A percentile compares a stretch with the other conserved stretches of the same genome.
Conservation (phyloP, 2,113 vertebrate genomes). For the Hemiprocne comata region DNA sequence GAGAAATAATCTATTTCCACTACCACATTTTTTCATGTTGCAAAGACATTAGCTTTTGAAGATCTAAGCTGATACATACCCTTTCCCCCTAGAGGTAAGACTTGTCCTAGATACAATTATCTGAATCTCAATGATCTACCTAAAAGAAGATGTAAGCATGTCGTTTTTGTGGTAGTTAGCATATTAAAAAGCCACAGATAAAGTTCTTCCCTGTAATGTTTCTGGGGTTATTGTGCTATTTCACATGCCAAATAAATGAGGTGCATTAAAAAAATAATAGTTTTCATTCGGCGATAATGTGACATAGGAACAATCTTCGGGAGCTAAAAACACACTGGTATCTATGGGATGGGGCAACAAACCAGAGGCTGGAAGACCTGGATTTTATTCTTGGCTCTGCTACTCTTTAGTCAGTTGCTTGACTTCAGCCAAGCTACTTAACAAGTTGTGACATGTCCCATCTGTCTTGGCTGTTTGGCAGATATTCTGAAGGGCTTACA, state of each 20-base stretch:
- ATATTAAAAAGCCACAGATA: slow-evolving; percentile 25
- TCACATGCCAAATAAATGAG: neutral
- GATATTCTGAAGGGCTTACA: neutral
- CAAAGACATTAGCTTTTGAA: slow-evolving; percentile 3
- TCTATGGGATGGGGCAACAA: neutral
- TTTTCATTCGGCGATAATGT: neutral
- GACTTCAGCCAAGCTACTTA: neutral
- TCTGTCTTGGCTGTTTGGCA: neutral
- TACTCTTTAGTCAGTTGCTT: neutral
- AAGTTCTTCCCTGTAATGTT: neutral
- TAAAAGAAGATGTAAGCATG: slow-evolving; percentile 16
- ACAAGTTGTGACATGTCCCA: neutral
- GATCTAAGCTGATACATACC: neutral
- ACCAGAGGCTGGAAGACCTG: neutral
- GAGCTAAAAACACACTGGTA: neutral
- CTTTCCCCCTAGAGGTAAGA: neutral
- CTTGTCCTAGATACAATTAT: slow-evolving; percentile 2
- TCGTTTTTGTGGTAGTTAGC: neutral
- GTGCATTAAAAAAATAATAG: neutral
- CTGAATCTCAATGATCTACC: neutral
- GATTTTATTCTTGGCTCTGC: neutral
- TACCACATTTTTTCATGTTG: neutral
- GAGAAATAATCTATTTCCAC: slow-evolving; percentile 12
- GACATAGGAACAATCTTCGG: neutral
- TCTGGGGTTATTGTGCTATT: neutral